Percentiles rank a stretch among this genome's conserved stretches.
phyloP scores from a whole-genome alignment of 2,797 vertebrate genomes.

The Mormyrops attenuatus region DNA sequence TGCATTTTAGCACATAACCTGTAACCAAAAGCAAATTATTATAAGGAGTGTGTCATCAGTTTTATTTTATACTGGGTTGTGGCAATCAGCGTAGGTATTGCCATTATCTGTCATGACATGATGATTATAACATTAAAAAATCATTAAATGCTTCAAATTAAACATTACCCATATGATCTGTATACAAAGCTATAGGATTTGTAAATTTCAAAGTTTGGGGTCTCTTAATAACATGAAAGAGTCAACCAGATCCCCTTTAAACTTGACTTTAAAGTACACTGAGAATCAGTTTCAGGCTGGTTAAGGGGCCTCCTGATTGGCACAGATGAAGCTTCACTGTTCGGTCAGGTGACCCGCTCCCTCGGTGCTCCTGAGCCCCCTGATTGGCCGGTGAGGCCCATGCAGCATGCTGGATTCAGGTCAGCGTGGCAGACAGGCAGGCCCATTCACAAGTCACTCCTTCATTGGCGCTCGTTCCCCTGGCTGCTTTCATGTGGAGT shows the following conservation, averaged over 20 bases:
- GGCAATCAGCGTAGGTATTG: neutral
- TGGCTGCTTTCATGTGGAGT: constrained; percentile 4
- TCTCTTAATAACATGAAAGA: neutral
- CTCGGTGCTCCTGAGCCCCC: neutral
- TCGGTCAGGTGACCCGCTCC: neutral
- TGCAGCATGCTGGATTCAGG: neutral
- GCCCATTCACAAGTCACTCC: neutral
- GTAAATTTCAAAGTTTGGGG: neutral
- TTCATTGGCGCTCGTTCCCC: neutral
- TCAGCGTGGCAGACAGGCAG: constrained; percentile 15
- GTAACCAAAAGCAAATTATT: neutral
- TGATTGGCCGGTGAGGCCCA: constrained; percentile 16
- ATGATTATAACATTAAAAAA: neutral
- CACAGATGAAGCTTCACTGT: constrained; percentile 2
- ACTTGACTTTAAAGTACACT: neutral
- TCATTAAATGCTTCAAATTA: neutral
- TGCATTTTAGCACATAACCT: neutral
- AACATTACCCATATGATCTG: neutral
- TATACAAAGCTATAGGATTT: neutral
- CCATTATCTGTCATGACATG: neutral
- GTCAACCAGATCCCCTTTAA: neutral
- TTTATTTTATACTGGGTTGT: neutral
- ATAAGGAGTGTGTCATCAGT: neutral
- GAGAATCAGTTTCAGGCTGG: neutral
- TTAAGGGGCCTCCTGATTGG: neutral